Evolutionary conservation across 1,140 invertebrate genomes (phyloP), one percentile per base, ranked within the genome.

Genomic region (Riptortus pedestris): DNA sequence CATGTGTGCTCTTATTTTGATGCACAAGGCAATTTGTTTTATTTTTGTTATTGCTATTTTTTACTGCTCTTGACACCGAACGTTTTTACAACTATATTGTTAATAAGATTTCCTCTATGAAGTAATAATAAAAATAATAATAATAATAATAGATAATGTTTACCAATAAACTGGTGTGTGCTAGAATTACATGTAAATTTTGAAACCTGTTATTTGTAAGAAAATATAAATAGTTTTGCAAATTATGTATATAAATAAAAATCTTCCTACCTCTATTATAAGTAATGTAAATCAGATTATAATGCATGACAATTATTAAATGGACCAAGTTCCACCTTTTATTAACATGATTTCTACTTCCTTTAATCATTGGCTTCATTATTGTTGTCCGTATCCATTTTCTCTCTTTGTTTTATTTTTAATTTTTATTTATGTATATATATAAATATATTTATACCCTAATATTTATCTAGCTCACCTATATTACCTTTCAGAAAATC

Each of bases 71-170:
- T n/a, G 22, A 20, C 18, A n/a, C 45, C 22, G 45, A 47, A 47
- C 22, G 45, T 47, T 47, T 47, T 47, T n/a, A 47, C 22, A 47
- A 47, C 22, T 47, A 22, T 47, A 47, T 47, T 47, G 22, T 47
- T 47, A 22, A 20, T 47, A 47, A 20, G n/a, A 12, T 47, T 47
- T 47, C n/a, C 45, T 47, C 45, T 47, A 22, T 47, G 45, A n/a
- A 47, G n/a, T n/a, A n/a, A n/a, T n/a, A n/a, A n/a, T n/a, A n/a
- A n/a, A n/a, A n/a, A n/a, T n/a, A n/a, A n/a, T n/a, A n/a, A n/a
- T n/a, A n/a, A n/a, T n/a, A n/a, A 47, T 47, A 47, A 47, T 47
- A 47, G 45, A 47, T 47, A 47, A 47, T 47, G 45, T 47, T 47
- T 47, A 47, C 45, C 45, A 47, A 22, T 47, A 22, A 47, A 20